These are phyloP conservation scores for Alfaro cultratus DNA, from an alignment of 2,797 vertebrate genomes.

Conservation along the genomic window DNA sequence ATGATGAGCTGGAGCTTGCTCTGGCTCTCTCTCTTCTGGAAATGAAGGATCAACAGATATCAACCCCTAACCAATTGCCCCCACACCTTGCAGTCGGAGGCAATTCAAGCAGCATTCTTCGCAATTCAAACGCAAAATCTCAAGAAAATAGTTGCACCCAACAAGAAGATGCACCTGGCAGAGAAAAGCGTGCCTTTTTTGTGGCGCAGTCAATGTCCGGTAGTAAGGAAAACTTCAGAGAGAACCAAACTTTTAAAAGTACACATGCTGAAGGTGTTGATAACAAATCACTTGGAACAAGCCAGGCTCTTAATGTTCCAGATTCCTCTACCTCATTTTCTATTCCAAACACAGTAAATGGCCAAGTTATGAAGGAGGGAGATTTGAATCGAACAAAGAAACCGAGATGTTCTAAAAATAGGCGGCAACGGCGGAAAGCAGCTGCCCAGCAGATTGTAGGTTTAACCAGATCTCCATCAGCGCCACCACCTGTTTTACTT, in stretches of 20 bases:
- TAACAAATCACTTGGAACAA: conserved; percentile 4
- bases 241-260: conserved; percentile 19
- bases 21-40: conserved; percentile 68
- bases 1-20: conserved; percentile 71
- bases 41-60: conserved; percentile 35
- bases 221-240: not conserved
- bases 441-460: conserved; percentile 59
- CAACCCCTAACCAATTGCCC: conserved; percentile 4
- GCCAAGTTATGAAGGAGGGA: conserved; percentile 8
- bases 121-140: conserved; percentile 7
- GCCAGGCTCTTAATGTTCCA: conserved; percentile 8
- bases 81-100: not conserved
- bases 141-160: conserved; percentile 22
- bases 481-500: conserved; percentile 63
- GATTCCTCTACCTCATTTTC: conserved; percentile 1
- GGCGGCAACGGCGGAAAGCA: conserved; percentile 59
- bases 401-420: conserved; percentile 59
- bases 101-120: conserved; percentile 9
- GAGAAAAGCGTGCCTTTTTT: not conserved
- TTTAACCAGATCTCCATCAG: conserved; percentile 49
- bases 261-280: not conserved
- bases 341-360: conserved; percentile 9
- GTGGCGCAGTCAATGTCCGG: conserved; percentile 9
- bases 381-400: conserved; percentile 43
- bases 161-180: not conserved